A percentile compares a stretch with the other conserved stretches of the same genome.
These are phyloP conservation scores for Pteronotus mesoamericanus DNA, from an alignment of 2,797 vertebrate genomes.

Conservation along the genomic window DNA sequence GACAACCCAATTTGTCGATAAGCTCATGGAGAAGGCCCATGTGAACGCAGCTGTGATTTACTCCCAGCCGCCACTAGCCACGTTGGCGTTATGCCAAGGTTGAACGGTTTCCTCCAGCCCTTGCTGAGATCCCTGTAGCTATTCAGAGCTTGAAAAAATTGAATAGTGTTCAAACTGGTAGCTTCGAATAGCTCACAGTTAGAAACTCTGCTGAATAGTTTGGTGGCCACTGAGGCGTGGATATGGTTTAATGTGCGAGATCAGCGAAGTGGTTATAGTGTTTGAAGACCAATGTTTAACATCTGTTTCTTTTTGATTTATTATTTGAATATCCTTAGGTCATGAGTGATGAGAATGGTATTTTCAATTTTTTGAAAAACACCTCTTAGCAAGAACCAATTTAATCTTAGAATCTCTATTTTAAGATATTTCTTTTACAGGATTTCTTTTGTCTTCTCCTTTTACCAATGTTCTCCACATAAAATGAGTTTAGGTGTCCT, in stretches of 20 bases:
- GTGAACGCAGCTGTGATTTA: neutral
- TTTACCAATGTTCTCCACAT: neutral
- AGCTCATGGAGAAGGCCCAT: neutral
- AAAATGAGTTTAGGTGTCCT: constrained; percentile 14
- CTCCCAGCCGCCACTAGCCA: neutral
- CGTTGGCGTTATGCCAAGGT: no score
- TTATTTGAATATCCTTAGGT: neutral
- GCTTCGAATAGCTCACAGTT: neutral
- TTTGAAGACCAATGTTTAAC: neutral
- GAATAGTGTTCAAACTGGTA: neutral
- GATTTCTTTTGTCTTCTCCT: neutral
- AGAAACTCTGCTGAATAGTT: neutral
- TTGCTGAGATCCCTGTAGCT: neutral
- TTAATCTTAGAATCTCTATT: neutral
- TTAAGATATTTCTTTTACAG: neutral
- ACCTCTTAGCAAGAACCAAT: neutral
- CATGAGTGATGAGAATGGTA: neutral
- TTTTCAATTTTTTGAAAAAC: neutral
- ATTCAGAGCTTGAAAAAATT: neutral
- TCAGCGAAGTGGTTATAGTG: neutral
- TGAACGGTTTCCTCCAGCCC: neutral
- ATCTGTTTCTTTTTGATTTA: neutral
- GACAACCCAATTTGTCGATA: neutral
- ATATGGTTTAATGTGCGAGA: neutral
- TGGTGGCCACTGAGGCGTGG: neutral